These are phyloP conservation scores for Rhinichthys klamathensis DNA, from an alignment of 2,113 vertebrate species.

Conservation along the genomic window DNA sequence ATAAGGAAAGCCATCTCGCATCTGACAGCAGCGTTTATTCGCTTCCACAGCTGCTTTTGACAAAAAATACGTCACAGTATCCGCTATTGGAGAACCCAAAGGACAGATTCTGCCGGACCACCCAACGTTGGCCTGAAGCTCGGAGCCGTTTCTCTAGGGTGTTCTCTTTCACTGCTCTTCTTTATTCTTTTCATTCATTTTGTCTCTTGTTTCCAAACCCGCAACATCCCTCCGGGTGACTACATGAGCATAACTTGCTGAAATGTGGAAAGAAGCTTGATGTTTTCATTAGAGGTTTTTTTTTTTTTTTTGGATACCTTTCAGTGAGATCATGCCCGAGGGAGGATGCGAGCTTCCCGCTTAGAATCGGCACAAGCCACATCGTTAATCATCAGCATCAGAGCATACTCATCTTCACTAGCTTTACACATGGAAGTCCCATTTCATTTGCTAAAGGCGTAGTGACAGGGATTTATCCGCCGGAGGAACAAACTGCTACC, in stretches of 20 bases:
- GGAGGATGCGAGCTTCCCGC: conserved; percentile 48
- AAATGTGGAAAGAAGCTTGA: conserved; percentile 54
- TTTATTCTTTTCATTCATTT: conserved; percentile 51
- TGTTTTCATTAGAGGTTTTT: conserved; percentile 53
- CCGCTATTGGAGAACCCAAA: conserved; percentile 35
- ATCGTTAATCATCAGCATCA: conserved; percentile 54
- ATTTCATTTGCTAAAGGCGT: conserved; percentile 47
- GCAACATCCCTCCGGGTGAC: conserved; percentile 48
- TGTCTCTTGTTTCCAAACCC: conserved; percentile 53
- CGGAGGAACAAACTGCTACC: conserved; percentile 38
- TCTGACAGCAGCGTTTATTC: conserved; percentile 31
- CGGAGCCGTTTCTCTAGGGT: conserved; percentile 26
- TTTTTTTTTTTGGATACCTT: conserved; percentile 41
- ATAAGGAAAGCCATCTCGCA: conserved; percentile 14
- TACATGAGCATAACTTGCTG: conserved; percentile 54
- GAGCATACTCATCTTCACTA: conserved; percentile 44
- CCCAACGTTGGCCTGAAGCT: conserved; percentile 46
- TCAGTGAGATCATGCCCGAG: conserved; percentile 46
- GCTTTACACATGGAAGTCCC: conserved; percentile 47
- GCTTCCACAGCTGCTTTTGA: conserved; percentile 31
- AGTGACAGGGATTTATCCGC: conserved; percentile 32
- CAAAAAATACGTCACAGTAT: conserved; percentile 20
- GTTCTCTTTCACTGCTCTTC: conserved; percentile 46
- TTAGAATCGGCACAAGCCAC: conserved; percentile 32
- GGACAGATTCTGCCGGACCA: conserved; percentile 52